Conservation (phyloP, 2,888 invertebrate genomes). For the Harpagoxenus sublaevis region DNA sequence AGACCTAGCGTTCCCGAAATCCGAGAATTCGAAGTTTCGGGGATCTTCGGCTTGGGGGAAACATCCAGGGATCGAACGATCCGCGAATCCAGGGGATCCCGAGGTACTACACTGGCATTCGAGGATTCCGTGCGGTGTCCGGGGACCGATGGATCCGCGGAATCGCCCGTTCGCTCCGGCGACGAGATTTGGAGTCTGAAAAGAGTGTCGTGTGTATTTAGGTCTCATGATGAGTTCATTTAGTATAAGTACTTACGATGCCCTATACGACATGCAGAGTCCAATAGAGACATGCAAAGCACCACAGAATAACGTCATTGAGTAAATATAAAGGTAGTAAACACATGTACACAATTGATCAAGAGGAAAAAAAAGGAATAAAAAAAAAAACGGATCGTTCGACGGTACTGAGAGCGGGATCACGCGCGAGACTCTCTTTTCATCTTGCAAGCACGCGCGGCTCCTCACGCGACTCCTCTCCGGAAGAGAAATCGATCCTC, state of each 20-base stretch:
- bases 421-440: conserved; percentile 30
- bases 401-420: conserved; percentile 40
- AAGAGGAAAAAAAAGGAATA: conserved; percentile 50
- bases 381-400: conserved; percentile 53
- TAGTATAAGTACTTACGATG: conserved; percentile 85
- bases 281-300: conserved; percentile 86
- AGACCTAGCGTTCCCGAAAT: conserved; percentile 11
- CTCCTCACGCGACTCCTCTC: not conserved
- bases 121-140: not conserved
- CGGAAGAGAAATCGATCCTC: conserved; percentile 20
- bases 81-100: conserved; percentile 13
- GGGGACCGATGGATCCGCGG: conserved; percentile 66
- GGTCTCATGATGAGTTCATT: conserved; percentile 78
- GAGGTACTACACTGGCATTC: not conserved
- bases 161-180: conserved; percentile 50
- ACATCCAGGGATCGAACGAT: conserved; percentile 33
- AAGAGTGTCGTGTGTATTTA: conserved; percentile 75
- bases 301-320: conserved; percentile 85
- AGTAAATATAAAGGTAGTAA: conserved; percentile 83
- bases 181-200: conserved; percentile 55
- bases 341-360: conserved; percentile 80
- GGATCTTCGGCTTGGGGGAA: conserved; percentile 1
- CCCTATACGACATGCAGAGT: conserved; percentile 86
- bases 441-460: not conserved
- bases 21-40: conserved; percentile 9